Percentiles rank a stretch among this genome's conserved stretches.
These are phyloP conservation scores for Semaprochilodus insignis DNA, from an alignment of 2,797 vertebrate genomes.

Conservation along the genomic window DNA sequence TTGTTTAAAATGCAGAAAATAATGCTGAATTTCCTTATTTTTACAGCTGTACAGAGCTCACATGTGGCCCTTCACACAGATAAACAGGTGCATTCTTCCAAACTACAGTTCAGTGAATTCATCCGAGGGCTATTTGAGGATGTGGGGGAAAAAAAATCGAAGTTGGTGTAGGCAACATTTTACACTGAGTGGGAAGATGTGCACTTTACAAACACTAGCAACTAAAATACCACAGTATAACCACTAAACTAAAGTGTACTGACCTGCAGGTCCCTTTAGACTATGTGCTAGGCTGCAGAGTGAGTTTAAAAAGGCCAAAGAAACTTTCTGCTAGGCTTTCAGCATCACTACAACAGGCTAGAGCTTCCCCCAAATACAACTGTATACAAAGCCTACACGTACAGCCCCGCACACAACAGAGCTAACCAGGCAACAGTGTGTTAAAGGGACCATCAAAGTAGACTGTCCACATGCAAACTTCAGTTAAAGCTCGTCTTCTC, in stretches of 20 bases:
- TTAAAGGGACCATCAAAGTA: neutral
- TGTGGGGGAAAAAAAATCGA: slow-evolving; percentile 17
- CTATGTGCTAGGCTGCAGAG: neutral
- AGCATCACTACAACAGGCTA: neutral
- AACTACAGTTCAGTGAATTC: neutral
- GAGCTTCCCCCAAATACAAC: neutral
- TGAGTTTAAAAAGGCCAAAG: neutral
- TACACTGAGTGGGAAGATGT: neutral
- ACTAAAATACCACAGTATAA: slow-evolving; percentile 12
- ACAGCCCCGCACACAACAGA: neutral
- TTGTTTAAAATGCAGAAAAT: neutral
- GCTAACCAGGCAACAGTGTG: neutral
- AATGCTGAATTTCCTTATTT: neutral
- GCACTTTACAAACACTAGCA: neutral
- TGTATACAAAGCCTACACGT: neutral
- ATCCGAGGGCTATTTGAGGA: neutral
- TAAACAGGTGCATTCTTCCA: neutral
- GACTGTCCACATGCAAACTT: neutral
- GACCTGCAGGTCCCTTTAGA: neutral
- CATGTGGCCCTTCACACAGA: neutral
- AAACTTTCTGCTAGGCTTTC: neutral
- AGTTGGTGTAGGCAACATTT: neutral
- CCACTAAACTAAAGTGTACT: neutral
- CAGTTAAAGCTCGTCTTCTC: neutral
- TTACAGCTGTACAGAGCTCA: neutral